phyloP scores from a whole-genome alignment of 2,888 invertebrate genomes.

The Rotaria socialis region DNA sequence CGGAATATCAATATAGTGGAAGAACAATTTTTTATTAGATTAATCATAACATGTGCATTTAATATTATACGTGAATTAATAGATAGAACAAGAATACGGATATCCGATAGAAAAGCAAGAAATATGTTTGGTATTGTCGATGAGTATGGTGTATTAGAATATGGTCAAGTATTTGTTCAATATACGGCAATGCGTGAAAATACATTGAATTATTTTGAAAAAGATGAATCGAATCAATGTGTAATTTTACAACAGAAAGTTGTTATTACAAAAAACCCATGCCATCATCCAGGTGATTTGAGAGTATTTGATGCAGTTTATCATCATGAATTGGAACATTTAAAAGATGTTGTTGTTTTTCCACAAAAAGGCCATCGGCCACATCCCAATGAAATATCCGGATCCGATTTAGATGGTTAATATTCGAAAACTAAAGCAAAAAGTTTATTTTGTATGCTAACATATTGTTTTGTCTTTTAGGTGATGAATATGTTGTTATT shows the following conservation, averaged over 20 bases:
- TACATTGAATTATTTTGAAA: not conserved
- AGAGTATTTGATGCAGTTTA: not conserved
- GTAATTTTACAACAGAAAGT: not conserved
- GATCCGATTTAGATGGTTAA: constrained; percentile 23
- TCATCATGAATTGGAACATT: not conserved
- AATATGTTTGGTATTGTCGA: constrained; percentile 34
- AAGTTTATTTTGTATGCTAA: too few relatives aligned
- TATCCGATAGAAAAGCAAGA: not conserved
- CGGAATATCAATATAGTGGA: not conserved
- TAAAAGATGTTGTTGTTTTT: not conserved
- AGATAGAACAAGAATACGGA: not conserved
- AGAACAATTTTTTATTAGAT: constrained; percentile 32
- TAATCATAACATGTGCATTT: not conserved
- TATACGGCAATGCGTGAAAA: not conserved
- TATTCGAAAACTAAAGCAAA: not conserved
- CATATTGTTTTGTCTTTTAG: not conserved
- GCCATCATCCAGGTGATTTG: constrained; percentile 37
- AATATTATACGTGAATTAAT: constrained; percentile 22
- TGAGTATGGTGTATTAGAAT: constrained; percentile 6
- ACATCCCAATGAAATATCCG: constrained; percentile 28
- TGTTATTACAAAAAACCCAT: constrained; percentile 32
- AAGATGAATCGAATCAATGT: not conserved
- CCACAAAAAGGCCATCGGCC: not conserved
- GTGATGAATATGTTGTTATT: constrained; percentile 34
- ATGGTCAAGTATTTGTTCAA: constrained; percentile 3